phyloP scores from a whole-genome alignment of 2,888 invertebrate genomes.

The Coelogynopora nodosa region DNA sequence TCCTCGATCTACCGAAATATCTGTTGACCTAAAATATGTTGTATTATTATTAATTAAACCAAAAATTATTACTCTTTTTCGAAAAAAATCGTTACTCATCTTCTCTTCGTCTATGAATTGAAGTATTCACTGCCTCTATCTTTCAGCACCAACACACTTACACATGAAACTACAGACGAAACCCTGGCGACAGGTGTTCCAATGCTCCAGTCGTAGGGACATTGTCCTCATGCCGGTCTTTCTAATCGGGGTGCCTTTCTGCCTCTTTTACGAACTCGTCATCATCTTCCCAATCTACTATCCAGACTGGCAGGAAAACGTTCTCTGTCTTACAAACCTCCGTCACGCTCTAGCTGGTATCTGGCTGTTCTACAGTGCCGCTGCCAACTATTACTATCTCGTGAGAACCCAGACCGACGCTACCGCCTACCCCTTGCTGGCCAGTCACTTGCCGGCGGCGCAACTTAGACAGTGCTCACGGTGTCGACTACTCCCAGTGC shows the following conservation, averaged over 20 bases:
- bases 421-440: not conserved
- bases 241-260: conserved; percentile 30
- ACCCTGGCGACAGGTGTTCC: not conserved
- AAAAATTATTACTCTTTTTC: too few species aligned
- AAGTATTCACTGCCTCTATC: too few species aligned
- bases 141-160: too few species aligned
- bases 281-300: not conserved
- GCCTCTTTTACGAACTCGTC: conserved; percentile 7
- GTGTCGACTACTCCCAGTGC: not conserved
- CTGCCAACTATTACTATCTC: not conserved
- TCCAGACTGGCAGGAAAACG: too few species aligned
- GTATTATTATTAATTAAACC: too few species aligned
- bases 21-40: too few species aligned
- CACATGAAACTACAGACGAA: not conserved
- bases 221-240: not conserved
- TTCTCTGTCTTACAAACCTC: too few species aligned
- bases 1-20: too few species aligned
- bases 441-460: not conserved
- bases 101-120: too few species aligned
- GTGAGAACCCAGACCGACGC: not conserved
- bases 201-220: not conserved
- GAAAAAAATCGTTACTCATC: too few species aligned
- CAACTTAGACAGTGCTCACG: not conserved
- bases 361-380: too few species aligned
- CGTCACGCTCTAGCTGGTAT: too few species aligned